These are phyloP conservation scores for Parochlus steinenii DNA, from an alignment of 2,888 invertebrate genomes.

Conservation along the genomic window DNA sequence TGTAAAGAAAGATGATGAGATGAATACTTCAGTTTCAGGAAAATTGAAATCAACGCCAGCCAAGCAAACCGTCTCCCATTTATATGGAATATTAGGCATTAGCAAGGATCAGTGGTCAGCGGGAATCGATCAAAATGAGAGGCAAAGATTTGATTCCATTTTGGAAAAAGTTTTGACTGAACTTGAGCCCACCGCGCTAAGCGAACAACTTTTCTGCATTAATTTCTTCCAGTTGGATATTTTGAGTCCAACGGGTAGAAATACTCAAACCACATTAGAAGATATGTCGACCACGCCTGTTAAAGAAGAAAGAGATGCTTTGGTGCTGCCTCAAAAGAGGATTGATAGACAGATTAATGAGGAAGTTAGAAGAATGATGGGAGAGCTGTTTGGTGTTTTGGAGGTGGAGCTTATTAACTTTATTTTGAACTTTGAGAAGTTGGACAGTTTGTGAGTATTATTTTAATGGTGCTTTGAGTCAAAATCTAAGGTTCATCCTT, in stretches of 20 bases:
- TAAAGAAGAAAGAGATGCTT: constrained; percentile 18
- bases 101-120: constrained; percentile 46
- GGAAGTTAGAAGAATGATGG: constrained; percentile 74
- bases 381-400: constrained; percentile 71
- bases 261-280: constrained; percentile 41
- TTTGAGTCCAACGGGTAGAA: constrained; percentile 37
- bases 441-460: constrained; percentile 70
- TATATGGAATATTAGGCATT: constrained; percentile 37
- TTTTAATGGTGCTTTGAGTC: not conserved
- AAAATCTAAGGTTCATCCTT: constrained; percentile 7
- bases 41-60: constrained; percentile 26
- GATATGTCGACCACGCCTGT: constrained; percentile 26
- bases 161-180: constrained; percentile 75
- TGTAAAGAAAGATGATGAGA: constrained; percentile 19
- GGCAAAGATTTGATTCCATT: constrained; percentile 45
- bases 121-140: constrained; percentile 41
- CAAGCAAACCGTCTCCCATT: constrained; percentile 20
- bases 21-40: constrained; percentile 23
- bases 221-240: constrained; percentile 75
- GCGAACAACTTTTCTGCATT: constrained; percentile 90
- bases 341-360: constrained; percentile 55
- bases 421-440: constrained; percentile 69
- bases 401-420: constrained; percentile 77
- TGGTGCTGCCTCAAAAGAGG: constrained; percentile 32
- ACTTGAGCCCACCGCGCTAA: constrained; percentile 78